Conservation (phyloP, 1,140 invertebrate genomes). For the Portunus trituberculatus region DNA sequence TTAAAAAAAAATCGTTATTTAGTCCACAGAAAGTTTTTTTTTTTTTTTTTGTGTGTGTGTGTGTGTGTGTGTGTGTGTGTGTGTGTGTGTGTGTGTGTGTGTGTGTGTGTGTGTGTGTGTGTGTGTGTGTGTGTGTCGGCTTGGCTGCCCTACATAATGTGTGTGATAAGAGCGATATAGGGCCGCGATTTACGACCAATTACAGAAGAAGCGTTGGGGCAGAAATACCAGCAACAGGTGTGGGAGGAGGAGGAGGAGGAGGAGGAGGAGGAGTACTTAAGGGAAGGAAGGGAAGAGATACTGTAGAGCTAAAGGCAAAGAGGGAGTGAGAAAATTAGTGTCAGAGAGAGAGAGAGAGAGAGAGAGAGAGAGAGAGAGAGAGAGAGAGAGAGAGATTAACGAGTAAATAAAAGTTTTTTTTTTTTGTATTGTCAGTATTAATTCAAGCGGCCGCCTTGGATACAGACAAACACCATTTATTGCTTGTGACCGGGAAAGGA, state of each 20-base stretch:
- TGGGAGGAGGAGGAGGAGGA: background rate
- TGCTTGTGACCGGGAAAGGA: too few relatives aligned
- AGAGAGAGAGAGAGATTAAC: too few relatives aligned
- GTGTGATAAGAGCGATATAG: slow-evolving; percentile 22
- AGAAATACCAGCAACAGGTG: slow-evolving; percentile 20
- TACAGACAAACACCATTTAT: too few relatives aligned
- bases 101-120: slow-evolving; percentile 20
- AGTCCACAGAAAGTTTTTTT: too few relatives aligned
- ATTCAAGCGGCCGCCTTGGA: too few relatives aligned
- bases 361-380: too few relatives aligned
- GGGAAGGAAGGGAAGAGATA: too few relatives aligned
- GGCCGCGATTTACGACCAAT: slow-evolving; percentile 18
- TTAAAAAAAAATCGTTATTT: too few relatives aligned
- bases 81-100: background rate
- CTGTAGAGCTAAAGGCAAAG: too few relatives aligned
- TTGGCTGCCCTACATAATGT: background rate
- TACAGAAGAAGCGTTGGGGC: slow-evolving; percentile 9
- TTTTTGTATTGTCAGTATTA: background rate
- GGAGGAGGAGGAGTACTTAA: background rate
- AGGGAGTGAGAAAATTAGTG: background rate
- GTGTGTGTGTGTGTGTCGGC: background rate
- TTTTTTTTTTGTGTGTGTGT: too few relatives aligned
- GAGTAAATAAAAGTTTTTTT: background rate
- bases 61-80: too few relatives aligned
- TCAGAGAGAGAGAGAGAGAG: too few relatives aligned